phyloP scores from a whole-genome alignment of 2,888 invertebrate species.

The Volucella inanis region DNA sequence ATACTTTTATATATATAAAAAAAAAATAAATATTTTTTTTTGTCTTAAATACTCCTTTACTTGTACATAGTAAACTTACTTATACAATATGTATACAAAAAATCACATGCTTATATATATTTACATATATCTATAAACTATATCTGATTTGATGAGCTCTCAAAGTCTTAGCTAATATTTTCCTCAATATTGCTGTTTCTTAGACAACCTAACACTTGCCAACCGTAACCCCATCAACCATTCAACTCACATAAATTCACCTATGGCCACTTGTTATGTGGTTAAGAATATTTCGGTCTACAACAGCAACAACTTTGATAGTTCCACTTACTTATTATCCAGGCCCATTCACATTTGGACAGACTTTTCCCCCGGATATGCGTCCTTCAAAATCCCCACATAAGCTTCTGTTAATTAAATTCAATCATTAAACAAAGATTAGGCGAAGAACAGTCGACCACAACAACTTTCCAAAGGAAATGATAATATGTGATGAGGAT shows the following conservation, averaged over 20 bases:
- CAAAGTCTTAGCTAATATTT: constrained; percentile 15
- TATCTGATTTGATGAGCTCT: constrained; percentile 3
- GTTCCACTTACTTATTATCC: constrained; percentile 3
- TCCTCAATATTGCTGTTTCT: constrained; percentile 48
- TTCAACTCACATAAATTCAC: constrained; percentile 45
- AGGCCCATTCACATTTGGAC: background rate
- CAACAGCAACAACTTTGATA: background rate
- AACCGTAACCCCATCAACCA: constrained; percentile 27
- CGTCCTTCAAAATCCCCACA: constrained; percentile 49
- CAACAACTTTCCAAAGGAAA: constrained; percentile 33
- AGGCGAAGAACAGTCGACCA: constrained; percentile 56
- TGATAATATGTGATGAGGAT: constrained; percentile 64
- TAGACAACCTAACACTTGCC: constrained; percentile 39
- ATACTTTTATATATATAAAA: too few relatives aligned
- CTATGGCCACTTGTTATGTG: constrained; percentile 27
- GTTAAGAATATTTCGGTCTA: constrained; percentile 13
- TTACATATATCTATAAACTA: background rate
- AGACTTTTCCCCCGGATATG: background rate
- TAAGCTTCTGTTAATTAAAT: constrained; percentile 74
- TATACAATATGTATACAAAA: too few relatives aligned
- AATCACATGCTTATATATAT: too few relatives aligned
- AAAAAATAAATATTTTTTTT: too few relatives aligned
- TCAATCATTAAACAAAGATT: constrained; percentile 73
- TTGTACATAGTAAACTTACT: too few relatives aligned
- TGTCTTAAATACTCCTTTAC: too few relatives aligned